phyloP scores from a whole-genome alignment of 2,797 vertebrate genomes.

The Heterohyrax brucei region DNA sequence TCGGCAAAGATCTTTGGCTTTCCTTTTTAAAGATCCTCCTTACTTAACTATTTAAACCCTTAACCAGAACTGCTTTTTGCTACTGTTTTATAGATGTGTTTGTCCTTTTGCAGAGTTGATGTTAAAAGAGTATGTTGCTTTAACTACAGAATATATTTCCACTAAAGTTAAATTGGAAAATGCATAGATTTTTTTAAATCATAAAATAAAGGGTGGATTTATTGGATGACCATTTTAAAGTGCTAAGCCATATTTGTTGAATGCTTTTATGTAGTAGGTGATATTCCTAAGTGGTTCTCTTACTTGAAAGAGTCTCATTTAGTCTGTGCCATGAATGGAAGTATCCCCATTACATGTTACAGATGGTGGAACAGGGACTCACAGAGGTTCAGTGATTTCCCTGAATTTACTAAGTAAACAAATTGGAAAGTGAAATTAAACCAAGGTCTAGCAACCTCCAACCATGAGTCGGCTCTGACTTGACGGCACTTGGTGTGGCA shows the following conservation, averaged over 20 bases:
- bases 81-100: background rate
- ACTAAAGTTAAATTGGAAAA: slow-evolving; percentile 20
- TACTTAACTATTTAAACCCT: background rate
- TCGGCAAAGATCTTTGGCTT: slow-evolving; percentile 8
- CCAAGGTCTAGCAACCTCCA: background rate
- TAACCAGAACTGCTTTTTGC: background rate
- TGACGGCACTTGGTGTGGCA: too few relatives aligned
- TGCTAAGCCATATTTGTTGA: background rate
- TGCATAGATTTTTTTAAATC: background rate
- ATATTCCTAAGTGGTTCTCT: too few relatives aligned
- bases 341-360: background rate
- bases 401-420: slow-evolving; percentile 3
- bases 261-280: background rate
- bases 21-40: background rate
- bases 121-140: background rate
- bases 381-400: background rate
- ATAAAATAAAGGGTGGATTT: background rate
- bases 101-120: slow-evolving; percentile 12
- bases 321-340: background rate
- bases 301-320: too few relatives aligned
- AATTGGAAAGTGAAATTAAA: background rate
- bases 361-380: background rate
- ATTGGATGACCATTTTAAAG: slow-evolving; percentile 5
- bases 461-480: too few relatives aligned
- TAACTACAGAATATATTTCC: background rate